Evolutionary conservation across 92 coral and sea anemone species (phyloP).

Genomic region (Meandrina meandrites): DNA sequence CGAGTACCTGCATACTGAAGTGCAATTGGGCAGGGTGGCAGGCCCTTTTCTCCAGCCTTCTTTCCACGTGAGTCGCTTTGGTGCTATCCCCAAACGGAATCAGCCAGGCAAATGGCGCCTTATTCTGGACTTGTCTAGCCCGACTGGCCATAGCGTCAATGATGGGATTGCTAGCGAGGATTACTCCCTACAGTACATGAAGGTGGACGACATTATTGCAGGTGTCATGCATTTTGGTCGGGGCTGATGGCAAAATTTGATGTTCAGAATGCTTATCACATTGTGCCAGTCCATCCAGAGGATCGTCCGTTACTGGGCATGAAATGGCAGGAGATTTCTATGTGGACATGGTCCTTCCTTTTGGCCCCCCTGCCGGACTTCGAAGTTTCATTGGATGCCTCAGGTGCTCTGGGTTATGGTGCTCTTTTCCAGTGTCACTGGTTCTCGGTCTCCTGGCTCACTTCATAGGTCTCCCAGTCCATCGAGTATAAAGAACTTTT

Average conservation of each 20-base stretch:
- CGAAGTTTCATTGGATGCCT: conserved; percentile 20
- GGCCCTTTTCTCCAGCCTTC: too few species aligned
- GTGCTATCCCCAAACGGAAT: not conserved
- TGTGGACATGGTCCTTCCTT: conserved; percentile 4
- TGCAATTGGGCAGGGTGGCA: not conserved
- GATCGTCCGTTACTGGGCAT: too few species aligned
- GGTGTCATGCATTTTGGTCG: not conserved
- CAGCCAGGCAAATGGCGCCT: too few species aligned
- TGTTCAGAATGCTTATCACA: not conserved
- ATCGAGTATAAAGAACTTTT: conserved; percentile 37
- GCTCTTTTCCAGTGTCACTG: conserved; percentile 8
- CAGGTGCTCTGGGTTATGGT: conserved; percentile 22
- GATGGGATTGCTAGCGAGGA: not conserved
- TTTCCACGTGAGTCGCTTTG: not conserved
- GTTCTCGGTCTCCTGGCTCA: conserved; percentile 37
- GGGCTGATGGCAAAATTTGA: not conserved
- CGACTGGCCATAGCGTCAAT: too few species aligned
- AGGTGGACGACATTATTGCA: not conserved
- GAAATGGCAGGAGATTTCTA: not conserved
- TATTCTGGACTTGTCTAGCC: too few species aligned
- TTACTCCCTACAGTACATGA: too few species aligned
- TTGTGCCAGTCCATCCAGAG: not conserved
- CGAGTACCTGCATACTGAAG: not conserved
- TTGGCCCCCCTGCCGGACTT: conserved; percentile 31
- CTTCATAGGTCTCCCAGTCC: conserved; percentile 9